Percentiles rank a stretch among this genome's conserved stretches.
Evolutionary conservation across 2,888 invertebrate genomes (phyloP).

Genomic region (Folsomia manolachei): DNA sequence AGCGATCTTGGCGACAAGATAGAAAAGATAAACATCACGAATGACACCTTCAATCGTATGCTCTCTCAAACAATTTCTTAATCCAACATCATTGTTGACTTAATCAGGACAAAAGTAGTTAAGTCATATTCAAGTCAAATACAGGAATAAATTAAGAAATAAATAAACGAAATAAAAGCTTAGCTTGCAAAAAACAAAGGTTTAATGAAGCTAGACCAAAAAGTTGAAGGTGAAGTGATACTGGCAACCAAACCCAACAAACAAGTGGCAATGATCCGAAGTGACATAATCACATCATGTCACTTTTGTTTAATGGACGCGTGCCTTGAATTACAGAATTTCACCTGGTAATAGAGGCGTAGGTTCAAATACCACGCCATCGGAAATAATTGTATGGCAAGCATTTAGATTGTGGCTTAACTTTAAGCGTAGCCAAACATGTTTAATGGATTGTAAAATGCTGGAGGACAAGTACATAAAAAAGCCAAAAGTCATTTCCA

Average conservation of each 20-base stretch:
- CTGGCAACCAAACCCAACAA: too few relatives aligned
- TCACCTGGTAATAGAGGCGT: neutral
- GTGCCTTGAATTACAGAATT: neutral
- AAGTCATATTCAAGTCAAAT: neutral
- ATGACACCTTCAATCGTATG: too few relatives aligned
- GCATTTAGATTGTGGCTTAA: too few relatives aligned
- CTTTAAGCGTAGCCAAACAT: too few relatives aligned
- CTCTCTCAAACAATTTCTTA: too few relatives aligned
- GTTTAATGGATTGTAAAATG: slow-evolving; percentile 17
- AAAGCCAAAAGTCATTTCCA: neutral
- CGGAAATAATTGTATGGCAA: too few relatives aligned
- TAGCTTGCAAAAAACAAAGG: neutral
- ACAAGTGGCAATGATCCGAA: slow-evolving; percentile 17
- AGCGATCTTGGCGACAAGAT: too few relatives aligned
- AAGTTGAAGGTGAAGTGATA: slow-evolving; percentile 10
- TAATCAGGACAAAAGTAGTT: too few relatives aligned
- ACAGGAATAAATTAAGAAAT: neutral
- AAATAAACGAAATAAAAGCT: neutral
- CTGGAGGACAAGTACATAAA: slow-evolving; percentile 13
- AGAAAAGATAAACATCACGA: too few relatives aligned
- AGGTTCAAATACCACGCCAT: too few relatives aligned
- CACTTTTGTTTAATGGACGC: slow-evolving; percentile 13
- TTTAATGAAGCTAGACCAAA: neutral
- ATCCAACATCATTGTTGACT: neutral
- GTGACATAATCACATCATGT: slow-evolving; percentile 18